Conservation (phyloP, 2,797 vertebrate species). For the Selene dorsalis region DNA sequence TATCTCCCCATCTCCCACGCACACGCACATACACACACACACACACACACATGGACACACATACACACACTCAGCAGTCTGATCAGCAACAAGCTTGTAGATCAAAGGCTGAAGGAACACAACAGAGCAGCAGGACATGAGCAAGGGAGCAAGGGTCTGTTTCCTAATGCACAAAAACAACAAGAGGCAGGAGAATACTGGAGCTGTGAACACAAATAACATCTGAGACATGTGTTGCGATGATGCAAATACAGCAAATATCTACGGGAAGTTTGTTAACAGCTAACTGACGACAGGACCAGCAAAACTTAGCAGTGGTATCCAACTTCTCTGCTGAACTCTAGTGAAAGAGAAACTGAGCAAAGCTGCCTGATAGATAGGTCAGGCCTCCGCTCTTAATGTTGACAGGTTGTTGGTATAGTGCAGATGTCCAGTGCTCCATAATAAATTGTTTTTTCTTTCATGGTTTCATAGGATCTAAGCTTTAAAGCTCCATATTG, state of each 20-base stretch:
- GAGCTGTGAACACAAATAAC: slow-evolving; percentile 30
- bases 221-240: slow-evolving; percentile 40
- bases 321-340: slow-evolving; percentile 16
- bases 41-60: slow-evolving; percentile 9
- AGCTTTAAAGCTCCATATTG: slow-evolving; percentile 10
- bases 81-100: slow-evolving; percentile 59
- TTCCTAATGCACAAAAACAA: slow-evolving; percentile 64
- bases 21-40: slow-evolving; percentile 3
- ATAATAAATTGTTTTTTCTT: slow-evolving; percentile 3
- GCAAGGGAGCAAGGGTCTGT: slow-evolving; percentile 53
- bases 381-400: not conserved
- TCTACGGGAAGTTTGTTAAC: slow-evolving; percentile 32
- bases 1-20: slow-evolving; percentile 20
- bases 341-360: slow-evolving; percentile 3
- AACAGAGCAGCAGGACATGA: slow-evolving; percentile 73
- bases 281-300: slow-evolving; percentile 23
- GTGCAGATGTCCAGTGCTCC: not conserved
- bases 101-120: slow-evolving; percentile 69
- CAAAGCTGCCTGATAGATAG: slow-evolving; percentile 3
- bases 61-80: slow-evolving; percentile 42
- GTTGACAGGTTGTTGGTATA: not conserved
- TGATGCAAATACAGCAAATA: slow-evolving; percentile 45
- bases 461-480: slow-evolving; percentile 23
- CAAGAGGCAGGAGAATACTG: slow-evolving; percentile 33
- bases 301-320: not conserved